These are phyloP conservation scores for Hyposmocoma kahamanoa DNA, from an alignment of 1,140 invertebrate species.

Conservation along the genomic window DNA sequence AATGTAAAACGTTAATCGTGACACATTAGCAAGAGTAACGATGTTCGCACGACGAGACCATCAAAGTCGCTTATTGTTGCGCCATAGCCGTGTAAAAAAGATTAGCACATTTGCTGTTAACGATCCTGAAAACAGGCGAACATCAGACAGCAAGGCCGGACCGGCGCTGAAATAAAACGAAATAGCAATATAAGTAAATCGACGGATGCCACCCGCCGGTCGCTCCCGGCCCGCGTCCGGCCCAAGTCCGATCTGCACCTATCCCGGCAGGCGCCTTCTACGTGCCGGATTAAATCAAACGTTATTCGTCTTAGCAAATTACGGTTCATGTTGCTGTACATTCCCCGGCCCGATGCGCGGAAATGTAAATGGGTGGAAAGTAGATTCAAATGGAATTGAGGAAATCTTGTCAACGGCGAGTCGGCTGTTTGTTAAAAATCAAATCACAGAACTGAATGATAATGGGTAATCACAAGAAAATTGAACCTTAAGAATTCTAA, in stretches of 20 bases:
- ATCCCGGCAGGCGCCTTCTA: no score
- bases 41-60: slow-evolving; percentile 26
- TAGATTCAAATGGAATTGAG: slow-evolving; percentile 34
- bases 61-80: slow-evolving; percentile 53
- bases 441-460: not conserved
- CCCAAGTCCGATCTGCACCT: no score
- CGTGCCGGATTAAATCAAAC: slow-evolving; percentile 67
- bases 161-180: slow-evolving; percentile 51
- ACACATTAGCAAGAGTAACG: slow-evolving; percentile 42
- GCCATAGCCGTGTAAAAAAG: slow-evolving; percentile 55
- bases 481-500: no score
- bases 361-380: slow-evolving; percentile 37
- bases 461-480: not conserved
- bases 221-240: no score
- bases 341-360: slow-evolving; percentile 31
- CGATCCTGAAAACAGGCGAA: slow-evolving; percentile 59
- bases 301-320: slow-evolving; percentile 70
- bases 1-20: slow-evolving; percentile 42
- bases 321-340: slow-evolving; percentile 50
- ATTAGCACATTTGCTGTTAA: slow-evolving; percentile 68
- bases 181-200: slow-evolving; percentile 69
- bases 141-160: slow-evolving; percentile 48
- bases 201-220: slow-evolving; percentile 37
- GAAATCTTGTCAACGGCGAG: slow-evolving; percentile 22
- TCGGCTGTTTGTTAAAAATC: slow-evolving; percentile 7